Percentiles rank a stretch among this genome's conserved stretches.
Evolutionary conservation across 2,888 invertebrate species (phyloP).

Genomic region (Leptinotarsa juncta): DNA sequence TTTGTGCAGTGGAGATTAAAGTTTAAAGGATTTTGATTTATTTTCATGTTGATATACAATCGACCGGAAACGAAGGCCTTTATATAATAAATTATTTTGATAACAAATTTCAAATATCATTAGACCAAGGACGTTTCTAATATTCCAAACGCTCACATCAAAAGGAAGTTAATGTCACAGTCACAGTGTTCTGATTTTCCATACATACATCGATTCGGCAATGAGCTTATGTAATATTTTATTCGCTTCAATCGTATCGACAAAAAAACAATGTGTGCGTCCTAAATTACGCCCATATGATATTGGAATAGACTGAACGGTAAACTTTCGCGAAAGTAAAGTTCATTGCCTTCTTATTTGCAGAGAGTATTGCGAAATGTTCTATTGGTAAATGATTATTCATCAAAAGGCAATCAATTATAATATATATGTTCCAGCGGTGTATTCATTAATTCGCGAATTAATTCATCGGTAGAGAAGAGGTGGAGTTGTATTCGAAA

Average conservation of each 20-base stretch:
- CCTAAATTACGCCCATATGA: slow-evolving; percentile 17
- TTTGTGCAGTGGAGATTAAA: too few species aligned
- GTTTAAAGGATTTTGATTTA: background rate
- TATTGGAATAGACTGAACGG: slow-evolving; percentile 3
- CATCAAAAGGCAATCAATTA: slow-evolving; percentile 8
- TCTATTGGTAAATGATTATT: slow-evolving; percentile 1
- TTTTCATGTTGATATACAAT: background rate
- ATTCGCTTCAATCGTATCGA: background rate
- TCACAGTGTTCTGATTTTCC: slow-evolving; percentile 6
- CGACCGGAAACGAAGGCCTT: background rate
- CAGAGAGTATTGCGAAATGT: slow-evolving; percentile 15
- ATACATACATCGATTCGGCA: slow-evolving; percentile 3
- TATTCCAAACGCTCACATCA: background rate
- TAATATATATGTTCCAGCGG: background rate
- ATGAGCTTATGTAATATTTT: background rate
- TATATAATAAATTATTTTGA: background rate
- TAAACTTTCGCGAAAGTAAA: slow-evolving; percentile 20
- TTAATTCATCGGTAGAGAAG: too few species aligned
- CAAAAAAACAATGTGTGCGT: slow-evolving; percentile 9
- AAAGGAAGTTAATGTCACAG: slow-evolving; percentile 1
- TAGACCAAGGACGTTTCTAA: slow-evolving; percentile 22
- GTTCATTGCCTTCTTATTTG: slow-evolving; percentile 24
- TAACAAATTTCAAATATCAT: slow-evolving; percentile 22
- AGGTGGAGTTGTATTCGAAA: too few species aligned
- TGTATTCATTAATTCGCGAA: background rate